Evolutionary conservation across 2,797 vertebrate species (phyloP).

Genomic region (Thalassophryne amazonica): DNA sequence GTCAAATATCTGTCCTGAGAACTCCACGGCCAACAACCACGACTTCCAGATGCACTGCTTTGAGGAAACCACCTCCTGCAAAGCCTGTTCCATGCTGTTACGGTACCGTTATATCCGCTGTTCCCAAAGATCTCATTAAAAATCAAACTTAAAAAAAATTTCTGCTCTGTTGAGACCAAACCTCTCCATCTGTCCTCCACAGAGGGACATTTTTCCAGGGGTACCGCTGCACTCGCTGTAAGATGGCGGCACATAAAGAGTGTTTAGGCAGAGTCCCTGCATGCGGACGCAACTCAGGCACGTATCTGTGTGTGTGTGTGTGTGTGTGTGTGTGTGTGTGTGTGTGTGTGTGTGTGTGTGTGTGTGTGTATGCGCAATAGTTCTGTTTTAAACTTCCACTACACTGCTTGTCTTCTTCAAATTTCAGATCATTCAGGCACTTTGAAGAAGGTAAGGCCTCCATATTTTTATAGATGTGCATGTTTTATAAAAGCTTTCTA

Average conservation of each 20-base stretch:
- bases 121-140: background rate
- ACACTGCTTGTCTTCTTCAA: background rate
- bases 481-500: background rate
- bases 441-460: conserved; percentile 67
- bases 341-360: too few species aligned
- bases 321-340: background rate
- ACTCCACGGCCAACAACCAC: conserved; percentile 83
- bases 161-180: background rate
- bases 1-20: conserved; percentile 90
- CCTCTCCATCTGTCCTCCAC: conserved; percentile 22
- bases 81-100: conserved; percentile 90
- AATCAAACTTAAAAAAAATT: background rate
- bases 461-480: background rate
- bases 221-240: conserved; percentile 87
- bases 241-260: conserved; percentile 90
- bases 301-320: background rate
- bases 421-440: conserved; percentile 65
- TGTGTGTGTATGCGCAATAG: too few species aligned
- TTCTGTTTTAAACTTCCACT: background rate
- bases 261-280: conserved; percentile 85
- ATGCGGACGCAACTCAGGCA: conserved; percentile 84
- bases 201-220: conserved; percentile 94
- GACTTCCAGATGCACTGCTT: conserved; percentile 96
- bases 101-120: conserved; percentile 70
- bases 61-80: conserved; percentile 88